Base-by-base conservation (phyloP, 2,888 invertebrate species). In the Cremastobaeus sp. region DNA sequence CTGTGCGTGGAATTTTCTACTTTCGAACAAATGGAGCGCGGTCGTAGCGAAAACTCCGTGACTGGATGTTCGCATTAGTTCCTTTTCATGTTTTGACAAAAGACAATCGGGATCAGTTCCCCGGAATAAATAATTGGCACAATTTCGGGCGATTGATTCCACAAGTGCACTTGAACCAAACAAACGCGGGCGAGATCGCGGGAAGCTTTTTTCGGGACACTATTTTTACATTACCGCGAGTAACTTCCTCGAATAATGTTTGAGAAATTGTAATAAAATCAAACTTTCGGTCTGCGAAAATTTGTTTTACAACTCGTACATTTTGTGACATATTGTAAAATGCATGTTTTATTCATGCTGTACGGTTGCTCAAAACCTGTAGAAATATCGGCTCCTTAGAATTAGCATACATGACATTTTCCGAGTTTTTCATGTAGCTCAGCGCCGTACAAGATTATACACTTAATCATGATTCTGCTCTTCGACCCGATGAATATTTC, bases 221-320 rank as follows among this genome's bases (percentile, higher is more conserved):
- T 32, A 2, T 25, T 52, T 39, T 45, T 43, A 35, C 34, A 45
- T 25, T 9, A 28, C 15, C 18, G 9, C 18, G 35, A 15, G 32
- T n/a, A 66, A 68, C 32, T 68, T 59, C 37, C n/a, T n/a, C 18
- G 43, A 50, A 50, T 55, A 68, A 59, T 59, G 43, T 68, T 43
- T 68, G 39, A 35, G 28, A 50, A 48, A 59, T 59, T 50, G 55
- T 52, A 55, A 70, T 70, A 64, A 71, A 64, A 64, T 64, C 54
- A 50, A 71, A 71, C 43, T 57, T 57, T 57, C 12, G 21, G 35
- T 25, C 30, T 35, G 21, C 35, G 39, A 28, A 71, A 71, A 71
- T 64, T 71, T 71, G 71, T 64, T 64, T 71, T 64, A 64, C 71
- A 71, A 57, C 50, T 52, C 34, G 45, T 57, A 57, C 57, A 64